A percentile compares a stretch with the other conserved stretches of the same genome.
Evolutionary conservation across 2,113 vertebrate genomes (phyloP).

Genomic region (Lasiurus cinereus): DNA sequence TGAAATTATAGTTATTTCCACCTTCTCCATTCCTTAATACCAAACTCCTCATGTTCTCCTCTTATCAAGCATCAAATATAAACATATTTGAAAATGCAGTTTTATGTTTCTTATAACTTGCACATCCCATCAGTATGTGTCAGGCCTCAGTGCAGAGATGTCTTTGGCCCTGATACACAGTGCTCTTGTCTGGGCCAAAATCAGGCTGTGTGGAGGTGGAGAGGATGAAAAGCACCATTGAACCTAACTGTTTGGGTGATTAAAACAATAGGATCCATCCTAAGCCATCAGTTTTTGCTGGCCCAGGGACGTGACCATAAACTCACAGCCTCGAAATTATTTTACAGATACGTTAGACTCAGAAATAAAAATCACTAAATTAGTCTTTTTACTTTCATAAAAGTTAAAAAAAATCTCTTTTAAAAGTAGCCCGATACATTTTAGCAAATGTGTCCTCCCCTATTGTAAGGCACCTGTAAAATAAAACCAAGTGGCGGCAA

Average conservation of each 20-base stretch:
- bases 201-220: neutral
- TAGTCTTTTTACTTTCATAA: neutral
- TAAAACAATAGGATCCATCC: neutral
- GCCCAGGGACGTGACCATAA: neutral
- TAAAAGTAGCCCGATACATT: neutral
- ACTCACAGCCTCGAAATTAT: neutral
- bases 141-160: neutral
- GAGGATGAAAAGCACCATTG: neutral
- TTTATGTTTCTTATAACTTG: neutral
- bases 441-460: neutral
- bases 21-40: neutral
- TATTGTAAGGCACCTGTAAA: neutral
- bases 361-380: neutral
- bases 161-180: neutral
- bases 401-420: neutral
- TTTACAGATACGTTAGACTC: neutral
- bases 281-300: neutral
- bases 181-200: neutral
- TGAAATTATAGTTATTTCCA: neutral
- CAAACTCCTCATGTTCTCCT: neutral
- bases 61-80: neutral
- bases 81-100: neutral
- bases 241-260: neutral
- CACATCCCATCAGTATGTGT: accelerated
- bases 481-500: neutral